Evolutionary conservation across 2,113 vertebrate species (phyloP), one percentile per base, ranked within the genome.

Genomic region (Phrynosoma blainvillii): DNA sequence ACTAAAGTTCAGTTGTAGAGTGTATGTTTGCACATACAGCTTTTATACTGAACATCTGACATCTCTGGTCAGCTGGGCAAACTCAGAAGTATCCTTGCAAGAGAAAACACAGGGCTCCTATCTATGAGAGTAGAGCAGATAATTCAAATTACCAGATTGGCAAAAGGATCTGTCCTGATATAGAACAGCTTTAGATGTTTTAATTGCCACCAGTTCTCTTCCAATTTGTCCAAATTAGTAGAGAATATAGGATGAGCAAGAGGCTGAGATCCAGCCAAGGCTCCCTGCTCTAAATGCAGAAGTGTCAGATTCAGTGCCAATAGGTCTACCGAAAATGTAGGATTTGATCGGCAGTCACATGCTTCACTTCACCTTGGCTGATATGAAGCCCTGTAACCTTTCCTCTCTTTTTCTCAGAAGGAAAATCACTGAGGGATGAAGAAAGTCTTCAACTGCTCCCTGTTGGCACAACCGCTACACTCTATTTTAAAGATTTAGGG

Each of bases 401-500:
- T 92, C 2, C 65, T 88, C 62, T 95, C 93, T 94, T 30, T 82
- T 95, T 94, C 93, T 91, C 93, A 98, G 98, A 97, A 91, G 97
- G 97, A 89, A 98, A 97, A 92, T 91, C 96, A 16, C 95, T 98
- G 87, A 96, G 95, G 93, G 97, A 98, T 84, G 97, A 98, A 73
- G 98, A 98, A 84, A 89, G 98, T 85, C 94, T 98, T 87, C 97
- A 98, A 93, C 97, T 95, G 79, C 96, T 98, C 54, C 97, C 97
- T 13, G 97, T 98, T 68, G 98, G 98, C 89, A 97, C 97, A 90
- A 97, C 97, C 66, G 97, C 97, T 90, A 98, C 95, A 12, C 95
- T 98, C 90, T 98, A 97, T 93, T 98, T 98, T 95, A 97, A 93
- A 96, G 98, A 98, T 93, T 96, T 98, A 36, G 98, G 98, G n/a